Evolutionary conservation across 2,113 vertebrate species (phyloP).

Genomic region (Thamnophis sirtalis): DNA sequence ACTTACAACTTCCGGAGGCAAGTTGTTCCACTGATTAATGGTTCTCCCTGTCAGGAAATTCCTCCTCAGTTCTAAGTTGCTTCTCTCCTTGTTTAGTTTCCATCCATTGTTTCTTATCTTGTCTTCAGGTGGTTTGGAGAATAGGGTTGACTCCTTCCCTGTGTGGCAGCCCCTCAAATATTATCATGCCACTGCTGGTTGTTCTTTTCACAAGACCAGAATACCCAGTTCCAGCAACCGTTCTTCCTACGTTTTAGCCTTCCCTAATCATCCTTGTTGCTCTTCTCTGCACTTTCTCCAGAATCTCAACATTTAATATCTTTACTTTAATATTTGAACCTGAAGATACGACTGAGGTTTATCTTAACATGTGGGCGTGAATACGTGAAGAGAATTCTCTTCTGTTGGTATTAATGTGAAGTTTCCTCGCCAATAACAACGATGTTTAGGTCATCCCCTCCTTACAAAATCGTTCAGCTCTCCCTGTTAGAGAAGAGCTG

Average conservation of each 20-base stretch:
- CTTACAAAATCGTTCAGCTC: not conserved
- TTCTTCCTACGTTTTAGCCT: not conserved
- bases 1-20: too few relatives aligned
- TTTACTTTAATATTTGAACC: not conserved
- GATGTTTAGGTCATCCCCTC: not conserved
- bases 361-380: not conserved
- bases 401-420: not conserved
- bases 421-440: not conserved
- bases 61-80: too few relatives aligned
- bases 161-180: too few relatives aligned
- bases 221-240: too few relatives aligned
- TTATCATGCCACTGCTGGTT: rapidly evolving
- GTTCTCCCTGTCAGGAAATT: too few relatives aligned
- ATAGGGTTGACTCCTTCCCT: rapidly evolving
- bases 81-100: too few relatives aligned
- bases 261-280: not conserved
- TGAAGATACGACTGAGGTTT: not conserved
- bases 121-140: too few relatives aligned
- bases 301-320: not conserved
- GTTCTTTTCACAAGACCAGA: too few relatives aligned
- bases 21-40: too few relatives aligned
- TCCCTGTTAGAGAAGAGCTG: not conserved
- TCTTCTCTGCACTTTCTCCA: not conserved
- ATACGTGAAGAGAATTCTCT: not conserved
- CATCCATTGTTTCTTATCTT: too few relatives aligned